phyloP scores from a whole-genome alignment of 2,888 invertebrate genomes.

The Thecophora atra region DNA sequence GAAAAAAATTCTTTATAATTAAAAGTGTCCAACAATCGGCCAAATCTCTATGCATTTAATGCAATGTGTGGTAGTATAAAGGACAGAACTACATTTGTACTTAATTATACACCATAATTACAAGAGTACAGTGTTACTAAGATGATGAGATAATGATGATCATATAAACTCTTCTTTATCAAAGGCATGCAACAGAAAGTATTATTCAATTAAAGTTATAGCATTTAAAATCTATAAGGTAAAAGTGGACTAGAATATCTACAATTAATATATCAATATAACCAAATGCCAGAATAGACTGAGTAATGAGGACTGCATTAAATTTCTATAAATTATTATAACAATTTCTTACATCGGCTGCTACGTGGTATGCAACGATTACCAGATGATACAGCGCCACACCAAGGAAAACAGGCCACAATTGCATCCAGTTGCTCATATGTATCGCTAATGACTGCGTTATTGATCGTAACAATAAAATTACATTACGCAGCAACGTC shows the following conservation, averaged over 20 bases:
- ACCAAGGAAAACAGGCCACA: conserved; percentile 83
- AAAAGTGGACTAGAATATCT: too few species aligned
- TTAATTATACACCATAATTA: too few species aligned
- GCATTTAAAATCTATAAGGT: too few species aligned
- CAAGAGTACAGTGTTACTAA: too few species aligned
- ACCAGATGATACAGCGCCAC: conserved; percentile 70
- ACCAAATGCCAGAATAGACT: neutral
- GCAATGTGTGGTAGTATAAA: too few species aligned
- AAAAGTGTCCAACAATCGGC: neutral
- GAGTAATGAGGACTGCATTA: too few species aligned
- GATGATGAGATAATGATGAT: too few species aligned
- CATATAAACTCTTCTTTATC: too few species aligned
- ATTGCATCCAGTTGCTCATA: conserved; percentile 80
- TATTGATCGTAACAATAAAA: conserved; percentile 35
- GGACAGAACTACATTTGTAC: too few species aligned
- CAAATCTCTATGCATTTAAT: neutral
- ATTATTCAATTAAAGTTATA: too few species aligned
- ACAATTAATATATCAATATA: too few species aligned
- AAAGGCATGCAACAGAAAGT: too few species aligned
- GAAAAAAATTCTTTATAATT: conserved; percentile 52
- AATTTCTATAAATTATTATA: conserved; percentile 1
- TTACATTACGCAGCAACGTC: conserved; percentile 19
- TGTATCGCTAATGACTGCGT: conserved; percentile 70
- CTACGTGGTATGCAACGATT: conserved; percentile 72
- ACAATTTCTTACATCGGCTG: conserved; percentile 70